Evolutionary conservation across 2,888 invertebrate genomes (phyloP), one percentile per base, ranked within the genome.

Genomic region (Camptogramma bilineatum): DNA sequence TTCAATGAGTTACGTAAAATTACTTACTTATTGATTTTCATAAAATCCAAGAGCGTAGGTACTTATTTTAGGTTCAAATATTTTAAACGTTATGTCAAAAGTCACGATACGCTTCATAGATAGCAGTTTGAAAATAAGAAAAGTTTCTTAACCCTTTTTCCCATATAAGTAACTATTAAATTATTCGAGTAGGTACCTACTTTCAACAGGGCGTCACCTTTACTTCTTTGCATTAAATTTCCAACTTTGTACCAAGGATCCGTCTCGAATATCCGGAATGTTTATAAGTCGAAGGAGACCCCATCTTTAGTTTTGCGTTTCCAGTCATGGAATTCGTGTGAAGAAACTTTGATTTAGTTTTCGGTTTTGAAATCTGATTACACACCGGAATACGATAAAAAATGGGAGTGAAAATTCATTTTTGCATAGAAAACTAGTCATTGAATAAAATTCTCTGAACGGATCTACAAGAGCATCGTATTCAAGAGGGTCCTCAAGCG

Each of bases 211-310:
- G 34, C 31, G 8, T 34, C 52, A 52, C 34, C 34, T 28, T 24
- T 4, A 16, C 28, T 21, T 28, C 28, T 51, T 51, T 31, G 51
- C n/a, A 31, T 51, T 34, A 17, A 31, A 28, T 34, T 34, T 31
- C 31, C 10, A 34, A 52, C 31, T 34, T 17, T 28, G 51, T 51
- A 16, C 16, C n/a, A 17, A 31, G 17, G 34, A 52, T 47, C 47
- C 19, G 10, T 21, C 21, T 47, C 21, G 21, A 10, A 34, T 34
- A 34, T 52, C 31, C 34, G 18, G 52, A 10, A 31, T 52, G 31
- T 34, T 10, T 18, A 47, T 7, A 47, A 21, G 47, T 47, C 47
- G 21, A 47, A 21, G 21, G 21, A 47, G 46, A 18, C 9, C 18
- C 47, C 21, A 18, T 46, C 46, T 46, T 9, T 17, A 46, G 46